Conservation (phyloP, 1,140 invertebrate genomes). For the Lithobius niger region DNA sequence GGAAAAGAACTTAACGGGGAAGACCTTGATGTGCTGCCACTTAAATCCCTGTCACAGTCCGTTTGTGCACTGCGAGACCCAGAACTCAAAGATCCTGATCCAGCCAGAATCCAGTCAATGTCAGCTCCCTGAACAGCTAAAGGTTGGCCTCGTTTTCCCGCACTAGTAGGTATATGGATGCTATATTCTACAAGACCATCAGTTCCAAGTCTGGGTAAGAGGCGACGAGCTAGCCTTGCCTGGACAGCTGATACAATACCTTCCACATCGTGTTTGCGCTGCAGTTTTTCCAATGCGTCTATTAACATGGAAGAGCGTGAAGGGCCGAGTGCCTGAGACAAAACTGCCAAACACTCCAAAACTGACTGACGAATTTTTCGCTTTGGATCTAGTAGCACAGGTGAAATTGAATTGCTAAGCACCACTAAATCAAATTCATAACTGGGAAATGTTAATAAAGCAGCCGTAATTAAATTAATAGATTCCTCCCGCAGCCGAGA, state of each 20-base stretch:
- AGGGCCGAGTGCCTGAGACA: slow-evolving; percentile 55
- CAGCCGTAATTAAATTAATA: slow-evolving; percentile 58
- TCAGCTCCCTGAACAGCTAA: slow-evolving; percentile 38
- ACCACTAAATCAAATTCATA: slow-evolving; percentile 56
- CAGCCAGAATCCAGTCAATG: slow-evolving; percentile 54
- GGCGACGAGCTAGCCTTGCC: slow-evolving; percentile 45
- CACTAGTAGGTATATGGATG: slow-evolving; percentile 29
- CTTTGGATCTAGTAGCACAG: slow-evolving; percentile 49
- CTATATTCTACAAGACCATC: slow-evolving; percentile 56
- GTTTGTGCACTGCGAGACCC: slow-evolving; percentile 14
- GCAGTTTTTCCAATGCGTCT: slow-evolving; percentile 16
- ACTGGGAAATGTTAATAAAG: slow-evolving; percentile 61
- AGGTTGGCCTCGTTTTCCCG: slow-evolving; percentile 13
- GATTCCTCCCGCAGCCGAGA: slow-evolving; percentile 59
- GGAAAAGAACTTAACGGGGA: slow-evolving; percentile 12
- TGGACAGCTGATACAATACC: slow-evolving; percentile 36
- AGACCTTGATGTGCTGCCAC: slow-evolving; percentile 3
- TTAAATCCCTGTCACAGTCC: slow-evolving; percentile 13
- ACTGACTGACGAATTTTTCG: slow-evolving; percentile 59
- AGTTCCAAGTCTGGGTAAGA: slow-evolving; percentile 45
- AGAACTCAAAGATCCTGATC: slow-evolving; percentile 36
- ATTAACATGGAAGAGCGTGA: slow-evolving; percentile 16
- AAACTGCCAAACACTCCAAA: slow-evolving; percentile 60
- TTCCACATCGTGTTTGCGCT: slow-evolving; percentile 14
- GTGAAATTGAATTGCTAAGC: slow-evolving; percentile 41